Base-by-base conservation (phyloP, 2,797 vertebrate species). In the Pangasius krempfi region DNA sequence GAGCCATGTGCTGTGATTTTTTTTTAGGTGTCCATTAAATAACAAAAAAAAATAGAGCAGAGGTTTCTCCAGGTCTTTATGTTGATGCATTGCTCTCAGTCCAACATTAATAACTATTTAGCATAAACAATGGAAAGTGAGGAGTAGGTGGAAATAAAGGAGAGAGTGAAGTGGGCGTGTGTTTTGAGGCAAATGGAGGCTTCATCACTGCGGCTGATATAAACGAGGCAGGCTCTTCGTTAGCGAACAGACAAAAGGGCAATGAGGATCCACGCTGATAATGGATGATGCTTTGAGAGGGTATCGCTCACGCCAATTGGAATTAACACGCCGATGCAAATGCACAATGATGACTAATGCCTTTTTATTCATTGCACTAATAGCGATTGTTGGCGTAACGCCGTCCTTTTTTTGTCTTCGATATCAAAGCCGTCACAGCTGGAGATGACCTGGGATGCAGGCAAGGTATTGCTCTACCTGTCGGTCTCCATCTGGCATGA, bases 241-340 rank as follows among this genome's bases (percentile, higher is more conserved):
- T 90, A 90, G 90, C 82, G 86, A 84, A 52, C 89, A 89, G 87
- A 89, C 89, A 88, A 14, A 84, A 89, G 88, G 90, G 87, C 91
- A 86, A 88, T 70, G 87, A 90, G 89, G 88, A 90, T 76, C 82
- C 76, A 84, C 73, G 87, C 86, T 89, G 44, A 89, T 89, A 92
- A 93, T 90, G 88, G 91, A 93, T 90, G 85, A 86, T 81, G 91
- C 91, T 93, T 89, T 89, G 70, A 88, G 64, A 54, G 88, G 90
- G 84, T 84, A 88, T 89, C 87, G 89, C 91, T 91, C 87, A 62
- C 50, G 72, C 85, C 86, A 20, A 87, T 88, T 89, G 88, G 89
- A 93, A 91, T 89, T 89, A 89, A 88, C 91, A 90, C 84, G 80
- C 88, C 47, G 60, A 84, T 72, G 87, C 80, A 88, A 91, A 92